Base-by-base conservation (phyloP, 1,140 invertebrate species). In the Meloidogyne exigua region DNA sequence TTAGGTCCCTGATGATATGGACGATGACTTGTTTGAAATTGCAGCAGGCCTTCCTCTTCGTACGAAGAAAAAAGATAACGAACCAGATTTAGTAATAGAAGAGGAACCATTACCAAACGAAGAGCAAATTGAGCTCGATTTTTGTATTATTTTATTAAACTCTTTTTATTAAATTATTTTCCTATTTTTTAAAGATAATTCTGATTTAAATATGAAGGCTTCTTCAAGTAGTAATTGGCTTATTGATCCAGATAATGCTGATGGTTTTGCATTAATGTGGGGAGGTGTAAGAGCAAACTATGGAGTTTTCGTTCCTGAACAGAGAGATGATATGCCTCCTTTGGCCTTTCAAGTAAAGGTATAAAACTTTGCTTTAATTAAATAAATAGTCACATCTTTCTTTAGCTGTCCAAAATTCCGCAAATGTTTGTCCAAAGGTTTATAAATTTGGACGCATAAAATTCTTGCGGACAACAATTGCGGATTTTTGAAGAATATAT, bases 211-310 rank as follows among this genome's bases (percentile, higher is more conserved):
- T 68, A 84, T 82, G 42, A 82, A 82, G 75, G 80, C 82, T 32
- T 66, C 42, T 57, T 7, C 66, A n/a, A 78, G 66, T 26, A 79
- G 84, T 74, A 82, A 84, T 62, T 82, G 81, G 81, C 65, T 84
- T 21, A 78, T 82, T 66, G 81, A 82, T 25, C 82, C 81, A 15
- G 81, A 82, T 65, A 82, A 82, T 67, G 71, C 72, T 7, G 81
- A 82, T 62, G 81, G 83, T 12, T 82, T 82, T 75, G 81, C 81
- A 13, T 62, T 82, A 36, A 84, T 84, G 82, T 82, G 83, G 80
- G 81, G 81, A 57, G 80, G 81, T 44, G 81, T 82, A 0, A 39
- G 71, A 32, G 65, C 82, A n/a, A 82, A 81, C 62, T 82, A 77
- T 66, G 81, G 83, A 39, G 67, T 82, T 57, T 21, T 80, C 11